Evolutionary conservation across 2,113 vertebrate species (phyloP), one percentile per base, ranked within the genome.

Genomic region (Gymnogyps californianus): DNA sequence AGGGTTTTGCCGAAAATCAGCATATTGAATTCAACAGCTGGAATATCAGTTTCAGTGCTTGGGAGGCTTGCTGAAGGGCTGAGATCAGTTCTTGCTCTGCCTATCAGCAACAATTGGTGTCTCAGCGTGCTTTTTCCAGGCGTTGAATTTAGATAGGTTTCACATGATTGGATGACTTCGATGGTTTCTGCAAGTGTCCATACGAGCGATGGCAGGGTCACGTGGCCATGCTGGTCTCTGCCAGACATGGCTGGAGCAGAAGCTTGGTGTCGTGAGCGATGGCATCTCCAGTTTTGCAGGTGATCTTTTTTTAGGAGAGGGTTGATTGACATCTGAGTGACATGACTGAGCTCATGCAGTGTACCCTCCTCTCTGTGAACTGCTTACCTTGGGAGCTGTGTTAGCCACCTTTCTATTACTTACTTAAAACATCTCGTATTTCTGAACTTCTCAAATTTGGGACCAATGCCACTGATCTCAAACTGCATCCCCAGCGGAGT

Each of bases 11-110:
- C 78, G 83, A 34, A 64, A 81, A 64, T 24, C 20, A 24, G 47
- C 5, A 0, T 10, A 3, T 29, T 15, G 1, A n/a, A n/a, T 44
- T 52, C 59, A 40, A 0, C 58, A 18, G 4, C 6, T 29, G 29
- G 31, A 46, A 26, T 4, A 14, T 58, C 9, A 0, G 19, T 75
- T 77, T 54, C 2, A 0, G 77, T 8, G 36, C 58, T 14, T 13
- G 5, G 24, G 64, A 59, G 54, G 12, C 5, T 55, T 11, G 46
- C 7, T 32, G 54, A 29, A 69, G 82, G 70, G 78, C 59, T 58
- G 83, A 32, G n/a, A 5, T 69, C 9, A 3, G 40, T 6, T 85
- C 49, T 84, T 0, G 1, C 34, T 7, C 25, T 38, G 44, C 40
- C 40, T 29, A 4, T 65, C 61, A 21, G 87, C 55, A 40, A 0